Evolutionary conservation across 1,140 invertebrate genomes (phyloP), one percentile per base, ranked within the genome.

Genomic region (Drosophila eugracilis): DNA sequence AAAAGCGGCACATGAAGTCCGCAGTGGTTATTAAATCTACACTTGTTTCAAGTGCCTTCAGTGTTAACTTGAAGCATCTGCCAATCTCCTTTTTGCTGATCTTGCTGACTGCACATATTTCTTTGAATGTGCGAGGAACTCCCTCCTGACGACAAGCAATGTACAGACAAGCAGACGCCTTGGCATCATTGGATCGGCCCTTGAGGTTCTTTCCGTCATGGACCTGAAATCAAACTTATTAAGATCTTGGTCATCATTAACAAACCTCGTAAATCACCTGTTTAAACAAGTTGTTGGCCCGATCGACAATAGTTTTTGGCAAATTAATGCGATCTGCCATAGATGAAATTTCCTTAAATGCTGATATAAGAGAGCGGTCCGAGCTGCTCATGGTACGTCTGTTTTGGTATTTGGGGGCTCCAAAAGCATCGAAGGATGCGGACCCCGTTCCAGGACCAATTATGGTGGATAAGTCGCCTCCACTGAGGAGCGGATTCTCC

Each of bases 81-180:
- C 99, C 99, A 79, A 99, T 99, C 93, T 99, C 99, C 91, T 99
- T 99, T 92, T 99, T 99, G 75, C 98, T 99, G 42, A 99, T 98
- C 93, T 98, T 99, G 84, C 98, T 99, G 24, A 99, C 97, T 6
- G 98, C 98, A 93, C 98, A 99, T 48, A 99, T 99, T 94, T 99
- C 98, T 94, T 98, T 99, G 91, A 99, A 99, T 30, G 99, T 99
- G 77, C 99, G 94, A 0, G 99, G 99, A 0, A 99, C 99, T 9
- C 98, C 97, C 92, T 99, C 99, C 91, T 99, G 98, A 28, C 99
- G 94, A 92, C 99, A 99, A 1, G 99, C 98, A 75, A 99, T 99
- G 90, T 99, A 99, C 5, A 99, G 93, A 93, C 98, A 99, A 0
- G 99, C 98, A 0, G 99, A 99, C 0, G 98, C 97, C 84, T 99